Conservation (phyloP, 2,888 invertebrate species). For the Cistogaster globosa region DNA sequence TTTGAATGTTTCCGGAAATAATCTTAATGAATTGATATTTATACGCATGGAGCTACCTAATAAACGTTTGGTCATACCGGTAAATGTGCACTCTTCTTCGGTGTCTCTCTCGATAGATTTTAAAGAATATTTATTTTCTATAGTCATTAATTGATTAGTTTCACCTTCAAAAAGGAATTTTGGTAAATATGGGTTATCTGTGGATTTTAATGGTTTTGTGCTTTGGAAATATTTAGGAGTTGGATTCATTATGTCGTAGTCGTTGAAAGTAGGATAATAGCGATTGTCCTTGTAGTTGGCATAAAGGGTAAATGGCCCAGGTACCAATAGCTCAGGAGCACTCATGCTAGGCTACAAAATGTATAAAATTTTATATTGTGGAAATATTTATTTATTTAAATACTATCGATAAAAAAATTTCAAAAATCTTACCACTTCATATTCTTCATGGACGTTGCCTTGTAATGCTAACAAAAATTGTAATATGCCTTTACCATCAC, state of each 20-base stretch:
- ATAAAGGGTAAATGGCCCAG: slow-evolving; percentile 76
- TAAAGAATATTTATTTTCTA: slow-evolving; percentile 73
- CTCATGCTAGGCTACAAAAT: slow-evolving; percentile 59
- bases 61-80: slow-evolving; percentile 74
- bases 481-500: slow-evolving; percentile 73
- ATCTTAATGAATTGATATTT: slow-evolving; percentile 70
- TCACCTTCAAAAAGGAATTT: slow-evolving; percentile 73
- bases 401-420: too few species aligned
- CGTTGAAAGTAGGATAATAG: slow-evolving; percentile 71
- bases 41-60: slow-evolving; percentile 73
- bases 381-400: not conserved
- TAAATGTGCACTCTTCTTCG: slow-evolving; percentile 71
- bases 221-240: slow-evolving; percentile 74
- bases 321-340: slow-evolving; percentile 72
- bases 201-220: slow-evolving; percentile 69
- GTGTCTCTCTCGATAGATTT: not conserved
- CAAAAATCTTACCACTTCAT: slow-evolving; percentile 63
- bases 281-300: slow-evolving; percentile 73
- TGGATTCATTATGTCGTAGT: slow-evolving; percentile 67
- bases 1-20: slow-evolving; percentile 67
- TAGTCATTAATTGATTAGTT: slow-evolving; percentile 70
- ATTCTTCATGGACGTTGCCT: slow-evolving; percentile 68
- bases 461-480: slow-evolving; percentile 74
- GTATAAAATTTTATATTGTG: too few species aligned
- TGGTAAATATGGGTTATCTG: slow-evolving; percentile 75